Percentiles rank a stretch among this genome's conserved stretches.
Evolutionary conservation across 2,888 invertebrate species (phyloP).

Genomic region (Terebella lapidaria): DNA sequence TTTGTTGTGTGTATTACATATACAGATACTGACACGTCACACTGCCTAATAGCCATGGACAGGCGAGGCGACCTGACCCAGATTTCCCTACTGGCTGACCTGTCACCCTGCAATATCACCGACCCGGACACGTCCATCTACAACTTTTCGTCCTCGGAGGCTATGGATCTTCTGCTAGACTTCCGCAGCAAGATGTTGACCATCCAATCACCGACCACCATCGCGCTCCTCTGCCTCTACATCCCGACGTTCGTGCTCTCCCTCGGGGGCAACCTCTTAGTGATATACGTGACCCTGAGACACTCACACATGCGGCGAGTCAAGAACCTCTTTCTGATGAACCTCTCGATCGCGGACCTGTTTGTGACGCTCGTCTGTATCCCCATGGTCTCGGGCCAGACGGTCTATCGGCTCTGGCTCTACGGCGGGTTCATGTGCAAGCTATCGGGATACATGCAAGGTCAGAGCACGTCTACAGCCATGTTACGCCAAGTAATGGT

Average conservation of each 20-base stretch:
- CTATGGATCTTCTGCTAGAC: constrained; percentile 7
- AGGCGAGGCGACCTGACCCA: too few relatives aligned
- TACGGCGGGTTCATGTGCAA: constrained; percentile 40
- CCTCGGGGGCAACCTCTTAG: constrained; percentile 38
- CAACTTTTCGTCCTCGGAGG: too few relatives aligned
- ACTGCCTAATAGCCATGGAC: too few relatives aligned
- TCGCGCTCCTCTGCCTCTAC: constrained; percentile 37
- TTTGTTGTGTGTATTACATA: too few relatives aligned
- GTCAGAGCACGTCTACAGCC: too few relatives aligned
- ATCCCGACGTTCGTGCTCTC: constrained; percentile 39
- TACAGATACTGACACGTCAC: too few relatives aligned
- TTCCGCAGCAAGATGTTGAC: constrained; percentile 10
- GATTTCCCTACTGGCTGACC: too few relatives aligned
- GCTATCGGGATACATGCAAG: constrained; percentile 37
- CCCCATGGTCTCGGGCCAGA: constrained; percentile 37
- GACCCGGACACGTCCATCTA: too few relatives aligned
- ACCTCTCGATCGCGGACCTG: constrained; percentile 69
- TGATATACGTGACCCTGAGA: constrained; percentile 37
- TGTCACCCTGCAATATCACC: too few relatives aligned
- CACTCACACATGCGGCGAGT: constrained; percentile 35
- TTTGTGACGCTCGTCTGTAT: constrained; percentile 35
- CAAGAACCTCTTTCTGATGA: constrained; percentile 67
- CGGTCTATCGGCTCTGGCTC: constrained; percentile 35
- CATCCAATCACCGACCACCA: constrained; percentile 26
- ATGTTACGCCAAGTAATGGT: too few relatives aligned